Evolutionary conservation across 2,888 invertebrate species (phyloP).

Genomic region (Hylaea fasciaria): DNA sequence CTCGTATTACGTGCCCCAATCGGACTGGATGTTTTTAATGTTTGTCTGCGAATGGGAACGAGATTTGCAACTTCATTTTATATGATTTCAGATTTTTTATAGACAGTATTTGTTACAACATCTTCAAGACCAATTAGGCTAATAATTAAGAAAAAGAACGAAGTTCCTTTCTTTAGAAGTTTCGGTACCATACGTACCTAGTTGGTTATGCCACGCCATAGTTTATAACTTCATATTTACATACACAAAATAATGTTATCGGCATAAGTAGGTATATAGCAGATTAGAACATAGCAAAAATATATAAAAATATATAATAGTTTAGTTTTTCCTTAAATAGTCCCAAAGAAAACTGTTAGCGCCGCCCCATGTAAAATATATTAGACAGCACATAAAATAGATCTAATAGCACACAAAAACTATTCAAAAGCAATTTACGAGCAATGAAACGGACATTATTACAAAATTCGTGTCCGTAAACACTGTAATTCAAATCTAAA

Average conservation of each 20-base stretch:
- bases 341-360: background rate
- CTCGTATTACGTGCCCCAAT: conserved; percentile 51
- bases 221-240: too few relatives aligned
- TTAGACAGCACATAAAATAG: conserved; percentile 43
- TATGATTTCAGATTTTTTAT: background rate
- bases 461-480: conserved; percentile 60
- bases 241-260: too few relatives aligned
- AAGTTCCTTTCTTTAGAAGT: too few relatives aligned
- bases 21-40: conserved; percentile 32
- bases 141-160: too few relatives aligned
- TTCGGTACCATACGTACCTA: too few relatives aligned
- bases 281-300: too few relatives aligned
- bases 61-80: conserved; percentile 16
- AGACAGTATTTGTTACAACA: too few relatives aligned
- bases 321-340: background rate
- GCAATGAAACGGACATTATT: conserved; percentile 57
- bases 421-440: conserved; percentile 55
- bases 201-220: too few relatives aligned
- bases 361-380: conserved; percentile 29
- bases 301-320: background rate
- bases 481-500: conserved; percentile 63
- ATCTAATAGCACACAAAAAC: conserved; percentile 53
- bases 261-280: too few relatives aligned
- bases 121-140: too few relatives aligned
- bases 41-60: conserved; percentile 22